Conservation (phyloP, 2,888 invertebrate species). For the Pseudococcus viburni region DNA sequence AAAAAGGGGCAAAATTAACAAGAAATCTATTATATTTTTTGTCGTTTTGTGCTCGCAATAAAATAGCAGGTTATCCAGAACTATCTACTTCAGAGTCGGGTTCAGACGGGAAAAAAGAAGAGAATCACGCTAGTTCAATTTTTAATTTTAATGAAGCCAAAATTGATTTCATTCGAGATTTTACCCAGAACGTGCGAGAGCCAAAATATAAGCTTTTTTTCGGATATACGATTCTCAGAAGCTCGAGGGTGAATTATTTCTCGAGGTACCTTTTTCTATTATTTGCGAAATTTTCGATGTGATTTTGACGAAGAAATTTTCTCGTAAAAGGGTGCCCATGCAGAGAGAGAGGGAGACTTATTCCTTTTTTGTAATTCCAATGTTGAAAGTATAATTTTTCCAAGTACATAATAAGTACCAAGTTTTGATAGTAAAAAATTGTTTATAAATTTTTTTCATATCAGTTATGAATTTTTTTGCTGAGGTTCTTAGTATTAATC, state of each 20-base stretch:
- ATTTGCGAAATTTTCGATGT: neutral
- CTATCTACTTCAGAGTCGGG: too few relatives aligned
- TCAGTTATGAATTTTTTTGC: too few relatives aligned
- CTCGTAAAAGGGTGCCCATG: neutral
- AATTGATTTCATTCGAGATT: constrained; percentile 5
- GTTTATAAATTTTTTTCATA: too few relatives aligned
- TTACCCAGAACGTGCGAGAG: too few relatives aligned
- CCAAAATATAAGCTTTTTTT: constrained; percentile 25
- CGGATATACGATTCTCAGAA: neutral
- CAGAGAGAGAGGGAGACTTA: neutral
- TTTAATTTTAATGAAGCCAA: constrained; percentile 23
- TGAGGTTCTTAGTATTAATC: too few relatives aligned
- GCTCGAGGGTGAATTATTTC: constrained; percentile 34
- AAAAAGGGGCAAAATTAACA: too few relatives aligned
- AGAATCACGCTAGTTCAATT: constrained; percentile 32
- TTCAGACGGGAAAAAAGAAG: too few relatives aligned
- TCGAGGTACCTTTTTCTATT: neutral
- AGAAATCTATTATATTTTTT: too few relatives aligned
- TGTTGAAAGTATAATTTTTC: neutral
- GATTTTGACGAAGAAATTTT: neutral
- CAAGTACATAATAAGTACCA: too few relatives aligned
- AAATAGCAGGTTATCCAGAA: too few relatives aligned
- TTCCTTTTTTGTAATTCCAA: neutral
- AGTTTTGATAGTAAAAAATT: too few relatives aligned
- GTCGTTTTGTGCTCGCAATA: too few relatives aligned